phyloP scores from a whole-genome alignment of 1,140 invertebrate species.

The Cryptotermes secundus region DNA sequence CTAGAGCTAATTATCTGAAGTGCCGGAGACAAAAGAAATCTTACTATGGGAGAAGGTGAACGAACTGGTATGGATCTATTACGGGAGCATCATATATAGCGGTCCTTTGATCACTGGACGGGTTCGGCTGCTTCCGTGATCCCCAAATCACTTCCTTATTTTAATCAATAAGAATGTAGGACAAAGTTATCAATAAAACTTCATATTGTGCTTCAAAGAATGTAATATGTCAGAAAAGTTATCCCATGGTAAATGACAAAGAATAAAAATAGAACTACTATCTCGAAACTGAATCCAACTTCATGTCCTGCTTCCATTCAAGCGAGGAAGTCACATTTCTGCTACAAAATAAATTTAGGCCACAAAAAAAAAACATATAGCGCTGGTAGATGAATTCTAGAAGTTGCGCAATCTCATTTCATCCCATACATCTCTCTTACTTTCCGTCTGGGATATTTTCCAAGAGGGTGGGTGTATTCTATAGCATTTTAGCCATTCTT shows the following conservation, averaged over 20 bases:
- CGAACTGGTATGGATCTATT: too few relatives aligned
- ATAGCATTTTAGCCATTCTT: conserved; percentile 15
- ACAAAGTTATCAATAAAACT: too few relatives aligned
- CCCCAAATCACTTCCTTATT: too few relatives aligned
- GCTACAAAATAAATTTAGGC: not conserved
- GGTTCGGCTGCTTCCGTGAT: too few relatives aligned
- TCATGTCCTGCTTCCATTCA: not conserved
- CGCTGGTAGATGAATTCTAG: conserved; percentile 3
- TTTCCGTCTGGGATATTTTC: conserved; percentile 18
- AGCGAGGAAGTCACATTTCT: not conserved
- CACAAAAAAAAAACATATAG: not conserved
- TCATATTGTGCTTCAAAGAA: too few relatives aligned
- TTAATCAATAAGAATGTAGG: too few relatives aligned
- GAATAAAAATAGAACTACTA: not conserved
- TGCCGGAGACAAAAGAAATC: too few relatives aligned
- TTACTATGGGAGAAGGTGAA: too few relatives aligned
- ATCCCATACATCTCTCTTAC: not conserved
- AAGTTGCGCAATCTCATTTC: not conserved
- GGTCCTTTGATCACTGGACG: too few relatives aligned
- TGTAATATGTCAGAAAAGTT: not conserved
- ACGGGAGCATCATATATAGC: too few relatives aligned
- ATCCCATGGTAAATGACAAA: not conserved
- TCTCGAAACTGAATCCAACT: not conserved
- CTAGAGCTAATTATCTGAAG: too few relatives aligned
- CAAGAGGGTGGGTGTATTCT: conserved; percentile 9